Conservation (phyloP, 2,888 invertebrate genomes). For the Metalampra italica region DNA sequence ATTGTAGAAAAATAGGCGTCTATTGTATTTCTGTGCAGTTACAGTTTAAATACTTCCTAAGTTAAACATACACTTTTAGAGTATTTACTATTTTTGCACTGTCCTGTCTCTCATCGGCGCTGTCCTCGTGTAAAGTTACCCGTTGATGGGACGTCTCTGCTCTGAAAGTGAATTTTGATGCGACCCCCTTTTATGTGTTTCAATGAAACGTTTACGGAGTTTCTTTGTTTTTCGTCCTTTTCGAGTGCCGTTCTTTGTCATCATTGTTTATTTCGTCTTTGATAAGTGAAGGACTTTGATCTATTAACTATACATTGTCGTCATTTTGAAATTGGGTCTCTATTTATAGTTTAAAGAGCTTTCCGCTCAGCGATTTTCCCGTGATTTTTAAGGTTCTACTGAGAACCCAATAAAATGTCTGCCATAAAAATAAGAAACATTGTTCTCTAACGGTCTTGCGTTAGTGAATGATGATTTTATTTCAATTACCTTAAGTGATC, state of each 20-base stretch:
- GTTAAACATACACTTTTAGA: too few species aligned
- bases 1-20: too few species aligned
- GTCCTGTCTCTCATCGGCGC: too few species aligned
- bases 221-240: background rate
- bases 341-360: background rate
- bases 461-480: too few species aligned
- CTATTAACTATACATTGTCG: background rate
- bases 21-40: too few species aligned
- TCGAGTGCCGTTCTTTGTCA: background rate
- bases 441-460: too few species aligned
- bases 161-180: constrained; percentile 13
- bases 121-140: background rate
- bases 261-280: constrained; percentile 5
- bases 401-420: too few species aligned
- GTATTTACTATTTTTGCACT: too few species aligned
- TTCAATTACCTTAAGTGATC: too few species aligned
- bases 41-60: too few species aligned
- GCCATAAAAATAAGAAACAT: too few species aligned
- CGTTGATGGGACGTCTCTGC: background rate
- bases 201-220: constrained; percentile 11
- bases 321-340: too few species aligned
- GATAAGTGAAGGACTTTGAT: constrained; percentile 4
- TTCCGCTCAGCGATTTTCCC: background rate
- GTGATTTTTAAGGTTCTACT: background rate
- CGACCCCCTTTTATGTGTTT: constrained; percentile 10